phyloP scores from a whole-genome alignment of 2,113 vertebrate species.

The Alces alces region DNA sequence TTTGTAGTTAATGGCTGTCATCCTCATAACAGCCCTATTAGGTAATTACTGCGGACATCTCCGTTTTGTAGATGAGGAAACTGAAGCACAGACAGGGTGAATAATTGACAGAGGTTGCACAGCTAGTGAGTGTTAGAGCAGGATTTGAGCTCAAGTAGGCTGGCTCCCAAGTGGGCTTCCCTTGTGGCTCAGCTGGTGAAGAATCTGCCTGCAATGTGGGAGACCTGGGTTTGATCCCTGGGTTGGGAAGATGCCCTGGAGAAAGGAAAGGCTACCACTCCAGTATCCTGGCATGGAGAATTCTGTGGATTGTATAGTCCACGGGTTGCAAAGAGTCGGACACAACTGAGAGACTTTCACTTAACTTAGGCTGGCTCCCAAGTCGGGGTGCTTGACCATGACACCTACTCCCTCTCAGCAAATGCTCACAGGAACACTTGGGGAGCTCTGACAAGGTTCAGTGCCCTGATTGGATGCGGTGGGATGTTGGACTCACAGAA shows the following conservation, averaged over 20 bases:
- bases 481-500: not conserved
- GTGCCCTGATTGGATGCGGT: not conserved
- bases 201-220: too few relatives aligned
- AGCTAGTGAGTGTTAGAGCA: not conserved
- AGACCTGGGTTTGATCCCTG: too few relatives aligned
- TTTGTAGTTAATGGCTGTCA: not conserved
- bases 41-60: not conserved
- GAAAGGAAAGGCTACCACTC: not conserved
- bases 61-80: not conserved
- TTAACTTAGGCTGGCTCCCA: not conserved
- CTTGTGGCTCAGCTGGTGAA: too few relatives aligned
- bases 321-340: not conserved
- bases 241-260: not conserved
- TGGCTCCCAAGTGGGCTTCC: not conserved
- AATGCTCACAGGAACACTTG: not conserved
- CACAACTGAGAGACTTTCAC: not conserved
- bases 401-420: not conserved
- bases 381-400: not conserved
- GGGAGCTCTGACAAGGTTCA: not conserved
- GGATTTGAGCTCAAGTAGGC: not conserved
- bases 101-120: not conserved
- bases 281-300: not conserved
- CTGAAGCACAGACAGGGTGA: not conserved
- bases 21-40: not conserved
- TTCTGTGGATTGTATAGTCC: not conserved